Base-by-base conservation (phyloP, 37 sponge, comb jelly and placozoan genomes). In the Hexactinellida sp. region DNA sequence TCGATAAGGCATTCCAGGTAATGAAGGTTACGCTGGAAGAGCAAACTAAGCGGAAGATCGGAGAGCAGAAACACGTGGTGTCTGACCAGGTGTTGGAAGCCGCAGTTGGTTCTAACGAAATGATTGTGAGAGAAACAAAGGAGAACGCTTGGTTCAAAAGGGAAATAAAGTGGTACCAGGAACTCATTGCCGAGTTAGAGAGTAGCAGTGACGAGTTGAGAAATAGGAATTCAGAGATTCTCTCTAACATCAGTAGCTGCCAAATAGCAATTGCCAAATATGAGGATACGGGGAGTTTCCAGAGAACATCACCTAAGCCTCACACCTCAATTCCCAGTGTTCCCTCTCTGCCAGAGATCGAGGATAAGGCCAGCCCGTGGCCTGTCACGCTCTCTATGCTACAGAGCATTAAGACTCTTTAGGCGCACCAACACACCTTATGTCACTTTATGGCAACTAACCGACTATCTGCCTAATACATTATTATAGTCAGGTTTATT, bases 261-360 rank as follows among this genome's bases (percentile, higher is more conserved):
- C 28, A 10, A 21, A 25, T 25, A 1, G 3, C 76, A 3, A 63
- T 23, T 7, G 1, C 3, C 25, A 23, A 63, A 7, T 21, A n/a
- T 28, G 5, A 63, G 34, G 76, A 63, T 63, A 10, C 13, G 34
- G 34, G 19, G 3, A 25, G 28, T 28, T 23, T 23, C 25, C 25
- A 23, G 34, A 63, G 25, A n/a, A 63, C 3, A n/a, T 63, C 76
- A 25, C 76, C 76, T 7, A 63, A 63, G 34, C 76, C 76, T n/a
- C 76, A 63, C 76, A 63, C 76, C 76, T 63, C 76, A 3, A 63
- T 63, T 7, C 76, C 76, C 19, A 63, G 76, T 63, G 34, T 63
- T 7, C 76, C 76, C 25, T 63, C 76, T 25, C 76, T 63, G 19
- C 76, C 76, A 21, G 76, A 63, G 3, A 32, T 63, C 25, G 76